Evolutionary conservation across 2,888 invertebrate genomes (phyloP), one percentile per base, ranked within the genome.

Genomic region (Dione juno): DNA sequence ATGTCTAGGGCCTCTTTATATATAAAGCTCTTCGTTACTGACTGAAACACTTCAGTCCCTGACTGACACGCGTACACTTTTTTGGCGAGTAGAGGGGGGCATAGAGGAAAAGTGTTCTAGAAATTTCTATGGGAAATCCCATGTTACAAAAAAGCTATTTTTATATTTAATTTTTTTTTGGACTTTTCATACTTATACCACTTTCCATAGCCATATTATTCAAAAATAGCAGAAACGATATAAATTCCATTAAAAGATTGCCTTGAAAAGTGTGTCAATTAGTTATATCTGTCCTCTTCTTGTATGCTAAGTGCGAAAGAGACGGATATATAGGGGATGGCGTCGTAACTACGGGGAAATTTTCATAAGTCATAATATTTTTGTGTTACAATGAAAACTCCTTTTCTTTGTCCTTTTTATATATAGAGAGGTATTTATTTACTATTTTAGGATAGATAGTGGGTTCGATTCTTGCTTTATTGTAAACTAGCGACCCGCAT

Each of bases 351-450:
- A 37, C 14, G 37, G 67, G 59, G 67, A 35, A 68, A 63, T 21
- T 68, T 68, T 61, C 14, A 58, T 65, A 65, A 69, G 41, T 65
- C 69, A 69, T 59, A n/a, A n/a, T n/a, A 45, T 3, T 45, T 50
- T 43, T 48, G 13, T 37, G 37, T 40, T 35, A 41, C 19, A 45
- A 48, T 14, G 54, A 21, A 19, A 14, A 28, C 21, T 28, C 3
- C 41, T 41, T 53, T 54, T 19, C n/a, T 28, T 45, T 16, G 37
- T 37, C 19, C 28, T 5, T 28, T 3, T n/a, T n/a, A n/a, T n/a
- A n/a, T n/a, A 28, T 28, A 5, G 28, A 2, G 28, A 5, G 28
- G 28, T 3, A 28, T 28, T 28, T 11, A 16, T 35, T 45, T 9
- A 14, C 8, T 10, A 0, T 41, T 66, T 40, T 13, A n/a, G 13